Percentiles rank a stretch among this genome's conserved stretches.
Conservation (phyloP, 92 coral and sea anemone genomes). For the Zoanthus sansibaricus region DNA sequence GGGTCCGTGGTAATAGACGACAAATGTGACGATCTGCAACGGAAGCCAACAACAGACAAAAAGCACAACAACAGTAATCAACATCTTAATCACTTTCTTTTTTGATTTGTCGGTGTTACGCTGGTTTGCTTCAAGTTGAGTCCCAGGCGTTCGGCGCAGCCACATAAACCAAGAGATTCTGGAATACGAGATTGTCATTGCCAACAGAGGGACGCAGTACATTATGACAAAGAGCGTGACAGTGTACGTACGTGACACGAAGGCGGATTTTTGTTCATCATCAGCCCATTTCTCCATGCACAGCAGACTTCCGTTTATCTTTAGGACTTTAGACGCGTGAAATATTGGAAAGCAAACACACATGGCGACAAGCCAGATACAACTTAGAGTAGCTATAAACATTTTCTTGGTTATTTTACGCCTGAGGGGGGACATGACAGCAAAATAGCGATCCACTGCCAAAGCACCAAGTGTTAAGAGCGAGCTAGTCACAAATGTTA, state of each 20-base stretch:
- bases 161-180: slow-evolving; percentile 80
- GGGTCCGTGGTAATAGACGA: slow-evolving; percentile 22
- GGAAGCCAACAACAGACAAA: slow-evolving; percentile 81
- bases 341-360: slow-evolving; percentile 81
- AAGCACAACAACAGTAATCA: slow-evolving; percentile 58
- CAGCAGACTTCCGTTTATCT: slow-evolving; percentile 3
- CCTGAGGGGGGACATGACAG: slow-evolving; percentile 83
- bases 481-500: slow-evolving; percentile 77
- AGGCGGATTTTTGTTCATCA: slow-evolving; percentile 46
- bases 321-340: slow-evolving; percentile 62
- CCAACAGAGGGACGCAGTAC: slow-evolving; percentile 81
- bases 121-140: slow-evolving; percentile 38
- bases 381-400: slow-evolving; percentile 58
- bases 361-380: slow-evolving; percentile 77
- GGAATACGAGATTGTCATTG: slow-evolving; percentile 78
- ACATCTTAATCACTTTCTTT: slow-evolving; percentile 63
- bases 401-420: slow-evolving; percentile 76
- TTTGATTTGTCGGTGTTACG: slow-evolving; percentile 37
- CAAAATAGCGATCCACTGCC: slow-evolving; percentile 92
- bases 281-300: slow-evolving; percentile 85
- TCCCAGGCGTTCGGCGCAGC: slow-evolving; percentile 87
- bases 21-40: slow-evolving; percentile 62
- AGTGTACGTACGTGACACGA: slow-evolving; percentile 65
- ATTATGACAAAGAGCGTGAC: slow-evolving; percentile 74
- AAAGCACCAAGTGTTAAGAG: slow-evolving; percentile 87